Evolutionary conservation across 2,888 invertebrate species (phyloP).

Genomic region (Neocrepidodera transversa): DNA sequence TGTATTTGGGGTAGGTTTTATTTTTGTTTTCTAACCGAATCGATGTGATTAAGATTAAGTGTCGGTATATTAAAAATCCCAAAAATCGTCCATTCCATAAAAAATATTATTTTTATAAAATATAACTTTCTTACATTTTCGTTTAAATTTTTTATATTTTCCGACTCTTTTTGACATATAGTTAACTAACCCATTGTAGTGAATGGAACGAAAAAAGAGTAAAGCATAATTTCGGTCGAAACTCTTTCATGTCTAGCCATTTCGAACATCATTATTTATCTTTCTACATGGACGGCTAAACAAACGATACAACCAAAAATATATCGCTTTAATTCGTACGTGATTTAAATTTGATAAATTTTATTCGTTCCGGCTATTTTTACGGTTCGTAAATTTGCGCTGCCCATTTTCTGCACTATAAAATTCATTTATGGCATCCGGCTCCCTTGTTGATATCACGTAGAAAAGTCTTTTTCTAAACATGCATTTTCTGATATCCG

Average conservation of each 20-base stretch:
- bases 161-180: not conserved
- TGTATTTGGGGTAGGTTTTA: no score
- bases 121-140: no score
- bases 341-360: conserved; percentile 51
- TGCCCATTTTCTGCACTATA: conserved; percentile 39
- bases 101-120: no score
- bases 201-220: conserved; percentile 5
- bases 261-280: conserved; percentile 53
- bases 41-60: no score
- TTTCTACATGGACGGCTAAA: conserved; percentile 49
- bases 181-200: conserved; percentile 21
- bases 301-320: conserved; percentile 50
- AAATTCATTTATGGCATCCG: conserved; percentile 30
- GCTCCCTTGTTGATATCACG: conserved; percentile 24
- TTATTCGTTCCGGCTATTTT: conserved; percentile 45
- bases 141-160: no score
- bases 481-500: no score
- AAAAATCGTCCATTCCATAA: no score
- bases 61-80: no score
- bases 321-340: conserved; percentile 49
- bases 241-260: conserved; percentile 35
- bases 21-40: no score
- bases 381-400: conserved; percentile 34
- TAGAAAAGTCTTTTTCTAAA: conserved; percentile 1
- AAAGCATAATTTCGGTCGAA: conserved; percentile 19